phyloP scores from a whole-genome alignment of 1,140 invertebrate genomes.

The Drosophila lacteicornis region DNA sequence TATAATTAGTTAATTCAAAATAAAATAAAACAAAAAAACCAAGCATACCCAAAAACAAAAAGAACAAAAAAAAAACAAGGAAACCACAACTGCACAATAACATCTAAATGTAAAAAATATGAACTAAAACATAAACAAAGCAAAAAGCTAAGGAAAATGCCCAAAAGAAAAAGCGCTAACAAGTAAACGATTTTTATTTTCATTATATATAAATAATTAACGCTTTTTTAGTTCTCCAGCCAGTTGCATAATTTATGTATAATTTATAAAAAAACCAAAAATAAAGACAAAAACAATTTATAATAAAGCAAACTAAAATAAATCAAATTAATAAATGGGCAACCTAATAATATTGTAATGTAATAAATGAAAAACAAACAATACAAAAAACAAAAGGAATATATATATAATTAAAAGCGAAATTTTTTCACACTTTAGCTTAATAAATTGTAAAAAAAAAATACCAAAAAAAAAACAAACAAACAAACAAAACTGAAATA shows the following conservation, averaged over 20 bases:
- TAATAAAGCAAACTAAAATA: constrained; percentile 58
- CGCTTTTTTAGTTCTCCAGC: constrained; percentile 81
- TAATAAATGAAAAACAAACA: constrained; percentile 69
- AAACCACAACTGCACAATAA: constrained; percentile 79
- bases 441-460: constrained; percentile 85
- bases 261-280: constrained; percentile 63
- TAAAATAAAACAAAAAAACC: constrained; percentile 35
- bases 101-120: constrained; percentile 80
- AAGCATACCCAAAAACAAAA: constrained; percentile 45
- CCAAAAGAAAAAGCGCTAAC: constrained; percentile 52
- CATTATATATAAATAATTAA: constrained; percentile 84
- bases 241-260: constrained; percentile 82
- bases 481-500: constrained; percentile 80
- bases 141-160: constrained; percentile 54
- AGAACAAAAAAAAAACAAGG: constrained; percentile 9
- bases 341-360: constrained; percentile 67
- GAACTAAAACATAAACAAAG: constrained; percentile 65
- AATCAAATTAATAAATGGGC: constrained; percentile 53
- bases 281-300: constrained; percentile 50
- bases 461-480: constrained; percentile 72
- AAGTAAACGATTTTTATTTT: constrained; percentile 73
- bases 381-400: constrained; percentile 49
- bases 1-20: constrained; percentile 55
- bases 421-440: constrained; percentile 85
- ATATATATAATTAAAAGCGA: constrained; percentile 74